phyloP scores from a whole-genome alignment of 1,140 invertebrate species.

The Adelges cooleyi region DNA sequence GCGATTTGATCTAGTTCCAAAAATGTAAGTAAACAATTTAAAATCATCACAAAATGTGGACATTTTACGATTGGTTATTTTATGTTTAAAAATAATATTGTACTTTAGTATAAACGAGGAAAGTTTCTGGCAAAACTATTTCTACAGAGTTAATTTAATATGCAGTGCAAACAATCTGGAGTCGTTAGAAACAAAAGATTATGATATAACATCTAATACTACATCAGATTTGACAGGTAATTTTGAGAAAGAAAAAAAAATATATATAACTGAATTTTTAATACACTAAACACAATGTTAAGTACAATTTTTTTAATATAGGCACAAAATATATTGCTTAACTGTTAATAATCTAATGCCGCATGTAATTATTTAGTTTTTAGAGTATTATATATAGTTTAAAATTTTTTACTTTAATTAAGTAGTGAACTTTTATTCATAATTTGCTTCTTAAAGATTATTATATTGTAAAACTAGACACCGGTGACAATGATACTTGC shows the following conservation, averaged over 20 bases:
- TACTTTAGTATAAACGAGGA: slow-evolving; percentile 82
- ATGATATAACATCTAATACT: slow-evolving; percentile 25
- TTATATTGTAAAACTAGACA: slow-evolving; percentile 23
- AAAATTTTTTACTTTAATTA: neutral
- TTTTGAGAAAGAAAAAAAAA: too few relatives aligned
- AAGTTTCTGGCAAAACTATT: slow-evolving; percentile 99
- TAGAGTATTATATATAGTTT: neutral
- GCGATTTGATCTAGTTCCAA: slow-evolving; percentile 97
- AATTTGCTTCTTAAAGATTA: slow-evolving; percentile 6
- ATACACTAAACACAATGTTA: too few relatives aligned
- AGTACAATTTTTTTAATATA: too few relatives aligned
- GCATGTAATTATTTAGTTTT: too few relatives aligned
- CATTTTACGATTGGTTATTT: neutral
- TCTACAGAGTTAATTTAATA: slow-evolving; percentile 95
- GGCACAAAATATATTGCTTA: too few relatives aligned
- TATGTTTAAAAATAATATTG: neutral
- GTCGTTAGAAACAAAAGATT: slow-evolving; percentile 43
- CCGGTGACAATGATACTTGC: neutral
- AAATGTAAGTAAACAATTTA: slow-evolving; percentile 39
- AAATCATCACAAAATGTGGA: neutral
- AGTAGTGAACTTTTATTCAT: neutral
- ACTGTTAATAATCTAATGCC: too few relatives aligned
- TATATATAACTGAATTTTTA: too few relatives aligned
- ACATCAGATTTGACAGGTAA: slow-evolving; percentile 29
- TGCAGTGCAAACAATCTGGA: slow-evolving; percentile 87